phyloP scores from a whole-genome alignment of 2,113 vertebrate species.

The Eubucco bourcierii region DNA sequence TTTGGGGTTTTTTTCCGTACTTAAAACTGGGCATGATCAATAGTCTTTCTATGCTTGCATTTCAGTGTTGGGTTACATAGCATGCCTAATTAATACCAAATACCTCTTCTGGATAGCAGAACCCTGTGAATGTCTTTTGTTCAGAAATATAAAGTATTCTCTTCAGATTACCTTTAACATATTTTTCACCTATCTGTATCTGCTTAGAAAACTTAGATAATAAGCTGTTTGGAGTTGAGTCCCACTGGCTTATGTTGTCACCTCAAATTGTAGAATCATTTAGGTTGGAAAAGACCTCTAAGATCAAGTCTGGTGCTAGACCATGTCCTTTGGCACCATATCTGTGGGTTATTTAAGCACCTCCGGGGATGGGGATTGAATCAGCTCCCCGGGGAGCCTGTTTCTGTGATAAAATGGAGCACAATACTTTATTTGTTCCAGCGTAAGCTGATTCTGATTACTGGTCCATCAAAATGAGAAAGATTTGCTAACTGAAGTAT shows the following conservation, averaged over 20 bases:
- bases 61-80: background rate
- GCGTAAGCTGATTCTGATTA: background rate
- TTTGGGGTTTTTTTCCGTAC: background rate
- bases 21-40: background rate
- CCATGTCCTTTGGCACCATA: no score
- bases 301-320: no score
- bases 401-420: background rate
- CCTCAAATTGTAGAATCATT: background rate
- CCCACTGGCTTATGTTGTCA: background rate
- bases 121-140: background rate
- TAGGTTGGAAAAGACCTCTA: no score
- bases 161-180: background rate
- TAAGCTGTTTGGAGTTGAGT: background rate
- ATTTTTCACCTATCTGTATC: background rate
- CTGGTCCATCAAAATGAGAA: background rate
- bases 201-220: background rate
- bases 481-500: background rate
- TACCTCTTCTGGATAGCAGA: background rate
- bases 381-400: no score
- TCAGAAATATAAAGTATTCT: background rate
- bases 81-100: background rate
- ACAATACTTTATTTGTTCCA: background rate
- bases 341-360: no score
- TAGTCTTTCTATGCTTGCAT: background rate
- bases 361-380: no score